These are phyloP conservation scores for Lordiphosa andalusiaca DNA, from an alignment of 2,888 invertebrate species.

Conservation along the genomic window DNA sequence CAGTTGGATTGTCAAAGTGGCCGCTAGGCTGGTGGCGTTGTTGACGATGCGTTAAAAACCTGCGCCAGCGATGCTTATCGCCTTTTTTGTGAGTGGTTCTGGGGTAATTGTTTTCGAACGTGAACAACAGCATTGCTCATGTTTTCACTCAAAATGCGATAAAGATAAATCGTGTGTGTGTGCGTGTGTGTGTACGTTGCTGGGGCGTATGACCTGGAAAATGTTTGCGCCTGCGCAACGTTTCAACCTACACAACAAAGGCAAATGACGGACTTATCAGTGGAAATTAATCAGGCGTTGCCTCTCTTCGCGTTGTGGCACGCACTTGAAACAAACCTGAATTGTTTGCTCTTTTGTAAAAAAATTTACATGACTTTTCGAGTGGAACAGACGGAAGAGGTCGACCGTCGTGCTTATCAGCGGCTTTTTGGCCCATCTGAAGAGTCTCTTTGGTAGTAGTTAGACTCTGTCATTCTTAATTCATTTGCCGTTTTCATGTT, in stretches of 20 bases:
- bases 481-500: conserved; percentile 58
- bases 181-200: conserved; percentile 29
- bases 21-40: conserved; percentile 37
- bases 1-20: conserved; percentile 39
- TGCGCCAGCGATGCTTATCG: conserved; percentile 47
- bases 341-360: conserved; percentile 62
- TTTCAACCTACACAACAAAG: conserved; percentile 67
- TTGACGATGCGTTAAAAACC: conserved; percentile 42
- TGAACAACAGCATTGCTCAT: conserved; percentile 38
- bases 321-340: conserved; percentile 60
- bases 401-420: conserved; percentile 40
- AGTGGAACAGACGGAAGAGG: conserved; percentile 23
- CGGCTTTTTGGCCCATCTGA: conserved; percentile 37
- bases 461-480: conserved; percentile 33
- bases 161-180: conserved; percentile 56
- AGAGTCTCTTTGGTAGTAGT: conserved; percentile 35
- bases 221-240: conserved; percentile 74
- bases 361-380: conserved; percentile 58
- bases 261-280: conserved; percentile 72
- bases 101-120: conserved; percentile 47
- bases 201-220: conserved; percentile 69
- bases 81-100: conserved; percentile 3
- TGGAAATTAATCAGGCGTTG: conserved; percentile 74
- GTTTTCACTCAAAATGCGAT: conserved; percentile 58
- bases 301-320: conserved; percentile 55